Evolutionary conservation across 1,140 invertebrate genomes (phyloP).

Genomic region (Brachionus calyciflorus): DNA sequence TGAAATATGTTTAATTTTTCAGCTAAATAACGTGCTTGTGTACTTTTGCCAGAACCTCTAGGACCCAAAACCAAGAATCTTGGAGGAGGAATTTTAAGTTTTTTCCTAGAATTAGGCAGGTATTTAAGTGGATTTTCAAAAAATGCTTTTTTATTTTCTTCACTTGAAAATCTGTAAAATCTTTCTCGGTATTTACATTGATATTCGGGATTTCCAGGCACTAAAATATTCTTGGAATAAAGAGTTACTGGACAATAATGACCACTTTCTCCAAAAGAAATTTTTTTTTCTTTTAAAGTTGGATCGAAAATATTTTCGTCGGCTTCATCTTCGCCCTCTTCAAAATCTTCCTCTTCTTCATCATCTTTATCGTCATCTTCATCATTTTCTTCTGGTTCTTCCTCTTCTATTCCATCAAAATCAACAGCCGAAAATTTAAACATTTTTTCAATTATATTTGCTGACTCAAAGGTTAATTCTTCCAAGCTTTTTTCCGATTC

Average conservation of each 20-base stretch:
- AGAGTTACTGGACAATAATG: slow-evolving; percentile 60
- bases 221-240: slow-evolving; percentile 55
- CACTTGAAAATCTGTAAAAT: slow-evolving; percentile 57
- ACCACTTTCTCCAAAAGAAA: slow-evolving; percentile 57
- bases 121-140: slow-evolving; percentile 54
- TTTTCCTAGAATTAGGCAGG: slow-evolving; percentile 47
- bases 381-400: slow-evolving; percentile 46
- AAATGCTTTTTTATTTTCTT: slow-evolving; percentile 56
- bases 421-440: slow-evolving; percentile 25
- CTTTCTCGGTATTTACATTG: slow-evolving; percentile 58
- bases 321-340: slow-evolving; percentile 58
- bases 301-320: slow-evolving; percentile 57
- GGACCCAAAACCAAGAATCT: slow-evolving; percentile 57
- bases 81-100: slow-evolving; percentile 53
- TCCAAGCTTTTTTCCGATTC: slow-evolving; percentile 50
- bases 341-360: slow-evolving; percentile 54
- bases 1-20: slow-evolving; percentile 59
- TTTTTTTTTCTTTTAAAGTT: slow-evolving; percentile 54
- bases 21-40: slow-evolving; percentile 57
- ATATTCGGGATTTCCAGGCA: slow-evolving; percentile 59
- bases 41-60: slow-evolving; percentile 57
- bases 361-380: slow-evolving; percentile 36
- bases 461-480: neutral
- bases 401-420: slow-evolving; percentile 40
- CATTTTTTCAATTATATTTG: slow-evolving; percentile 9